Conservation (phyloP, 2,888 invertebrate genomes). For the Eustalomyia histrio region DNA sequence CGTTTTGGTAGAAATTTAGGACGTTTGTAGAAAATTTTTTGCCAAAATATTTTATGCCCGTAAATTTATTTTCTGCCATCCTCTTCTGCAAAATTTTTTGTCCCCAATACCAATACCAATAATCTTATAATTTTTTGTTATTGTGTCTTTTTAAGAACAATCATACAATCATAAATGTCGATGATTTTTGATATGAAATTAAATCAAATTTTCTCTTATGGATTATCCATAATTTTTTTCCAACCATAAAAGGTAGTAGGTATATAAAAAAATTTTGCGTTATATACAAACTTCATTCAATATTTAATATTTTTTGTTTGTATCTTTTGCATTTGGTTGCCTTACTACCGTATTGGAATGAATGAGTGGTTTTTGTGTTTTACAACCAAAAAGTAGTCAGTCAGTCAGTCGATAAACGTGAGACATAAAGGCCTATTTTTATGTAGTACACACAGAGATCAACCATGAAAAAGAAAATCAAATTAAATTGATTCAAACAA, state of each 20-base stretch:
- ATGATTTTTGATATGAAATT: slow-evolving; percentile 3
- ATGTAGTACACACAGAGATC: not conserved
- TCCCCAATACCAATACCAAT: not conserved
- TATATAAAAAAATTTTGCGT: not conserved
- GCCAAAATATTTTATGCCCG: not conserved
- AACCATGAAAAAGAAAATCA: slow-evolving; percentile 21
- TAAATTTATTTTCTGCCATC: not conserved
- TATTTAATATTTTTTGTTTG: slow-evolving; percentile 1
- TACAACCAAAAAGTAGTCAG: slow-evolving; percentile 25
- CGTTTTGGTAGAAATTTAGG: no score
- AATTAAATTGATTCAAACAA: slow-evolving; percentile 22
- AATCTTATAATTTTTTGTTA: not conserved
- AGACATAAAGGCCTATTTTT: slow-evolving; percentile 34
- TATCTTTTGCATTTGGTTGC: not conserved
- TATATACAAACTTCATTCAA: slow-evolving; percentile 3
- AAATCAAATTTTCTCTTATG: slow-evolving; percentile 23
- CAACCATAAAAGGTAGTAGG: slow-evolving; percentile 1
- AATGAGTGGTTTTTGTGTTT: not conserved
- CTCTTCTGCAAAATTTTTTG: not conserved
- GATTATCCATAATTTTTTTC: slow-evolving; percentile 16
- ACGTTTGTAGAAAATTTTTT: no score
- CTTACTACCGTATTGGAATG: not conserved
- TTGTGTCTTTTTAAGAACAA: not conserved
- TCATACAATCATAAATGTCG: slow-evolving; percentile 3
- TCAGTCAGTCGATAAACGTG: no score